Conservation (phyloP, 2,797 vertebrate genomes). For the Poeciliopsis gracilis region DNA sequence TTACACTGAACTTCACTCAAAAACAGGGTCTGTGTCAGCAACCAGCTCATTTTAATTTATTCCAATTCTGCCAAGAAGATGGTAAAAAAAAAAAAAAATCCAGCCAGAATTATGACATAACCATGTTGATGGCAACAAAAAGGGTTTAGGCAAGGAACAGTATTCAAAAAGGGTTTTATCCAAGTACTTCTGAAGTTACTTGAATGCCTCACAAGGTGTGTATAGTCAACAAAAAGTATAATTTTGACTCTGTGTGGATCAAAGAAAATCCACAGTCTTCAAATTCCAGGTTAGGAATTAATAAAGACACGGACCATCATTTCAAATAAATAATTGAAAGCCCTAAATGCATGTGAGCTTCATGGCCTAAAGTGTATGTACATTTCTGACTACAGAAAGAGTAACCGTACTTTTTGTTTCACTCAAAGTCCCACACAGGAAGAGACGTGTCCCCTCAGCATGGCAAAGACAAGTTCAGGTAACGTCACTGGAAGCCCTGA, state of each 20-base stretch:
- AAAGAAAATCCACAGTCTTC: not conserved
- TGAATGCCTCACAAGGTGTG: not conserved
- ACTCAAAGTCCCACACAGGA: slow-evolving; percentile 65
- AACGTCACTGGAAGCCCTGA: slow-evolving; percentile 2
- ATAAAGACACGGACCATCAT: not conserved
- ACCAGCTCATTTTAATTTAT: not conserved
- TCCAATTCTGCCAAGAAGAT: not conserved
- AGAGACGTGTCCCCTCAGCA: slow-evolving; percentile 74
- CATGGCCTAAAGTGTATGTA: not conserved
- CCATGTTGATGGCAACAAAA: not conserved
- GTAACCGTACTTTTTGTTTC: slow-evolving; percentile 16
- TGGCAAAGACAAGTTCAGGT: accelerated
- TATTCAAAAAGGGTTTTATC: not conserved
- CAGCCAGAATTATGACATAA: not conserved
- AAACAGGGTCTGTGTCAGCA: not conserved
- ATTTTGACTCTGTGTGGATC: not conserved
- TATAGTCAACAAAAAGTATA: not conserved
- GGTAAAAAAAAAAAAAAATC: not conserved
- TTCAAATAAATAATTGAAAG: not conserved
- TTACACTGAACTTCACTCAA: not conserved
- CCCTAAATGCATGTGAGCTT: not conserved
- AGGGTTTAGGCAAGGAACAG: not conserved
- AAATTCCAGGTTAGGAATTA: not conserved
- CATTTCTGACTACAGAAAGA: not conserved
- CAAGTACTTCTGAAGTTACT: too few relatives aligned